Percentiles rank a stretch among this genome's conserved stretches.
These are phyloP conservation scores for Lamellibrachia luymesi DNA, from an alignment of 1,140 invertebrate genomes.

Conservation along the genomic window DNA sequence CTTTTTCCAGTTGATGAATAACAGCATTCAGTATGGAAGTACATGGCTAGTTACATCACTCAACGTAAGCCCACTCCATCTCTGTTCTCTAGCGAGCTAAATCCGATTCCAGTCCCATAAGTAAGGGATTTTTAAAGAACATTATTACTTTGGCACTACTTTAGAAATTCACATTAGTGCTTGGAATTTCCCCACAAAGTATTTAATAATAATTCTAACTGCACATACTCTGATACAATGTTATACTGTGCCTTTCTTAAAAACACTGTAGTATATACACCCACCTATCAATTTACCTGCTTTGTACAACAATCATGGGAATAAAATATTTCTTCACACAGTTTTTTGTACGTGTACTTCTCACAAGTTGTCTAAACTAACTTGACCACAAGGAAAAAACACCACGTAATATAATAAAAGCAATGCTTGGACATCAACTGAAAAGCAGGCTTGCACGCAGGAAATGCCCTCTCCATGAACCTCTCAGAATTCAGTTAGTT, in stretches of 20 bases:
- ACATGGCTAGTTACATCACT: neutral
- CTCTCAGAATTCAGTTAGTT: neutral
- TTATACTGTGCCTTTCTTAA: no score
- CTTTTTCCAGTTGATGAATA: neutral
- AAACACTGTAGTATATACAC: no score
- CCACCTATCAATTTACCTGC: no score
- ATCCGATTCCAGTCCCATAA: neutral
- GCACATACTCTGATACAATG: no score
- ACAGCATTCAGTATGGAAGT: neutral
- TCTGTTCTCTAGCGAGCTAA: neutral
- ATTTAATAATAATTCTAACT: no score
- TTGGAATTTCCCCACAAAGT: no score
- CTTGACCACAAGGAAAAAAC: neutral
- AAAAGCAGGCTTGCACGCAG: neutral
- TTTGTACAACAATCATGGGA: no score
- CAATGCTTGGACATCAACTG: neutral
- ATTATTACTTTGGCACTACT: no score
- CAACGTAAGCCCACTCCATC: neutral
- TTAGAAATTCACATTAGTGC: no score
- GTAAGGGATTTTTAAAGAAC: no score
- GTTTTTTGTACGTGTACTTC: neutral
- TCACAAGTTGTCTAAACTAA: neutral
- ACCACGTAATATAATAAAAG: neutral
- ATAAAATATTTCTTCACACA: neutral
- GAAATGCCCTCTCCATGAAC: neutral